These are phyloP conservation scores for Epiblema foenella DNA, from an alignment of 2,888 invertebrate species.

Conservation along the genomic window DNA sequence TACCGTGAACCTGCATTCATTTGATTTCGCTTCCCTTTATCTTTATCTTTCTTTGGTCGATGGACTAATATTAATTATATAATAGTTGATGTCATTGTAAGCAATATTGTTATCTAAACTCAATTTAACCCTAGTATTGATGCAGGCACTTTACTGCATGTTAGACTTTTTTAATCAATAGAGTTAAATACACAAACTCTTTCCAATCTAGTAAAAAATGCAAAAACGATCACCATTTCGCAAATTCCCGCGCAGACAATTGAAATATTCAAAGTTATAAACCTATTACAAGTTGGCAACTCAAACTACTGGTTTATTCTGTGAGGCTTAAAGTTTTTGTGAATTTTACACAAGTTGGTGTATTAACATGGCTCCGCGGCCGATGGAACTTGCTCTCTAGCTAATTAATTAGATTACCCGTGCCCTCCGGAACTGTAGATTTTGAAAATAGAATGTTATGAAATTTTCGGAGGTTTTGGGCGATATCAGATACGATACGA, in stretches of 20 bases:
- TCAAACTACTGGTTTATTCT: slow-evolving; percentile 64
- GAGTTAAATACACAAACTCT: slow-evolving; percentile 10
- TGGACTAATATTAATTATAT: no score
- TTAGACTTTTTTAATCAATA: neutral
- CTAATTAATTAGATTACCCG: slow-evolving; percentile 70
- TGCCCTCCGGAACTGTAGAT: slow-evolving; percentile 49
- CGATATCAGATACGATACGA: neutral
- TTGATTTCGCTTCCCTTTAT: no score
- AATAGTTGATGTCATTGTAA: no score
- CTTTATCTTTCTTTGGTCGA: no score
- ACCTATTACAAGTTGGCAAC: slow-evolving; percentile 72
- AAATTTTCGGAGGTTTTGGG: slow-evolving; percentile 10
- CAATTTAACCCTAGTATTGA: no score
- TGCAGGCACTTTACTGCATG: no score
- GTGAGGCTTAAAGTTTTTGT: slow-evolving; percentile 75
- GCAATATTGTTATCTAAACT: no score
- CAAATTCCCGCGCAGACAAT: slow-evolving; percentile 54
- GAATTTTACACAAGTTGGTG: slow-evolving; percentile 72
- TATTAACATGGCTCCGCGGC: slow-evolving; percentile 65
- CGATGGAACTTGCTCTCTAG: slow-evolving; percentile 60
- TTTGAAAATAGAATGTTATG: slow-evolving; percentile 21
- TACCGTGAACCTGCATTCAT: no score
- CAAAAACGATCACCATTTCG: slow-evolving; percentile 50
- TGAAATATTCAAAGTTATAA: slow-evolving; percentile 70
- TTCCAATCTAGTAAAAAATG: slow-evolving; percentile 41